Evolutionary conservation across 2,888 invertebrate genomes (phyloP).

Genomic region (Neria commutata): DNA sequence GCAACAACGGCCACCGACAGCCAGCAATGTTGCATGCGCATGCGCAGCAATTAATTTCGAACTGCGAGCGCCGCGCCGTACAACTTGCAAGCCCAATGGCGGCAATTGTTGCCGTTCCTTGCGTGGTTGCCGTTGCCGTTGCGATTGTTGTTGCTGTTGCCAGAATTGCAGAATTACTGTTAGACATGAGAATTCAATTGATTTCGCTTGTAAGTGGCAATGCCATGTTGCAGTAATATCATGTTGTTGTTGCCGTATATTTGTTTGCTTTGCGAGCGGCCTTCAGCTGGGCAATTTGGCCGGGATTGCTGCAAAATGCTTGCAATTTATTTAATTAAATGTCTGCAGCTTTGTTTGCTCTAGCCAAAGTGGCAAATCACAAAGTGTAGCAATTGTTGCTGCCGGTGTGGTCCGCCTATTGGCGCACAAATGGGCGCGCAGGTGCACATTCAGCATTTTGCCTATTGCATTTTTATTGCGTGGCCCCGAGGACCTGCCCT

Average conservation of each 20-base stretch:
- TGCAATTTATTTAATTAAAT: not conserved
- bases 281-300: not conserved
- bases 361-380: too few species aligned
- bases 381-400: not conserved
- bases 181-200: too few species aligned
- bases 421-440: too few species aligned
- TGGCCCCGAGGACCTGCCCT: too few species aligned
- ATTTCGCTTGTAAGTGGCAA: not conserved
- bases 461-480: too few species aligned
- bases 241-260: not conserved
- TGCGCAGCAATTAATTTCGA: conserved; percentile 1
- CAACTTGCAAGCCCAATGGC: conserved; percentile 9
- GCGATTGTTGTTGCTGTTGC: conserved; percentile 8
- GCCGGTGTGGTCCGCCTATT: not conserved
- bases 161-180: too few species aligned
- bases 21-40: not conserved
- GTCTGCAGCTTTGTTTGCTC: not conserved
- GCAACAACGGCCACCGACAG: not conserved
- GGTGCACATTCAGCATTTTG: too few species aligned
- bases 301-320: not conserved
- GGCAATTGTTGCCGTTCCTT: too few species aligned
- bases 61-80: not conserved
- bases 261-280: not conserved
- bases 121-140: not conserved
- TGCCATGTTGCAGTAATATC: not conserved